These are phyloP conservation scores for Prionace glauca DNA, from an alignment of 2,797 vertebrate genomes.

Conservation along the genomic window DNA sequence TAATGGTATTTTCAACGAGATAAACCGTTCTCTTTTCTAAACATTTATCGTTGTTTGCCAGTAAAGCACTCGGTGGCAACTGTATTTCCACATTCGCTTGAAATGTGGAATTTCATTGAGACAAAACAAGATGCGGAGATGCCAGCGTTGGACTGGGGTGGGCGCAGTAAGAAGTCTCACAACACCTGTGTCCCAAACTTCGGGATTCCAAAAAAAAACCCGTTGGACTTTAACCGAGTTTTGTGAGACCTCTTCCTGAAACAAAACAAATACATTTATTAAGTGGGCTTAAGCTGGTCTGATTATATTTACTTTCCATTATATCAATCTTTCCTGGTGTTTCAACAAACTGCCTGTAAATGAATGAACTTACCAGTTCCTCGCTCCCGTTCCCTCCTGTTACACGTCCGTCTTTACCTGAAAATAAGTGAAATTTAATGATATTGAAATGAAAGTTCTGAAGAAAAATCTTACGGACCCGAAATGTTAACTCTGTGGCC, in stretches of 20 bases:
- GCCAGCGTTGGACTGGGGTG: no score
- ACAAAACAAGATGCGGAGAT: no score
- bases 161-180: no score
- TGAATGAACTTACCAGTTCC: neutral
- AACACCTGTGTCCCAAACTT: no score
- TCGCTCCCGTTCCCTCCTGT: neutral
- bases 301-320: neutral
- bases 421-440: neutral
- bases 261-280: neutral
- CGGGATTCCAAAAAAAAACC: no score
- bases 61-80: neutral
- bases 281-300: neutral
- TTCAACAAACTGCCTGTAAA: neutral
- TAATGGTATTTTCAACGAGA: neutral
- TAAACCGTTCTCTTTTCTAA: fast-evolving
- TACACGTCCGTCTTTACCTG: neutral
- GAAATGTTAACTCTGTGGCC: no score
- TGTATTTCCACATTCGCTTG: neutral
- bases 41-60: neutral
- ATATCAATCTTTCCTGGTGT: neutral
- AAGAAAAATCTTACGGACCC: no score
- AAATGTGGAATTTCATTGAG: neutral
- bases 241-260: no score
- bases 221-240: no score
- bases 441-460: neutral